Base-by-base conservation (phyloP, 23 tunicate species). In the Styela clava region DNA sequence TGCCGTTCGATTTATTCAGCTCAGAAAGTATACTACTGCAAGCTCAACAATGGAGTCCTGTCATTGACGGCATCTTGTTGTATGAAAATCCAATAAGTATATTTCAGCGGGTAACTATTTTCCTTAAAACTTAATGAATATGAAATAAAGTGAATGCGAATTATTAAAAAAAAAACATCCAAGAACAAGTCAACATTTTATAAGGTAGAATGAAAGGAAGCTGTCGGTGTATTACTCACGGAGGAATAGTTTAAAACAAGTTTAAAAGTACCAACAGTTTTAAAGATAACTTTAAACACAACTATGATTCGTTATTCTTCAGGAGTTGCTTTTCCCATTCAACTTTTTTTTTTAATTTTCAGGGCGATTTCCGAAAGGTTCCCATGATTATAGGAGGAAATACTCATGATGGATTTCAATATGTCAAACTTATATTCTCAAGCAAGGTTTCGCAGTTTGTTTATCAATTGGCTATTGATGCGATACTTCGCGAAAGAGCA, bases 41-140 rank as follows among this genome's bases (percentile, higher is more conserved):
- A 62, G 77, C 79, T 33, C 94, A 88, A 79, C 94, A 88, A 2
- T 88, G 88, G 88, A 36, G 88, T 24, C 94, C 94, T 18, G 88
- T 88, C 18, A 88, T 88, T 71, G 94, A 88, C 67, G 76, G 82
- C 22, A 74, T 69, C 29, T 27, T 88, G 12, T 30, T 88, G 44
- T 69, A 63, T 20, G 84, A 84, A 3, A 79, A 63, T 20, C 94
- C 94, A 9, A 51, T 88, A 27, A 24, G 61, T 16, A 24, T 36
- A 52, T 88, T 88, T 72, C 69, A 36, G 69, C 24, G 37, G 36
- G 94, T 88, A 82, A 73, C n/a, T n/a, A n/a, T n/a, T n/a, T n/a
- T n/a, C n/a, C n/a, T n/a, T n/a, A n/a, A n/a, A n/a, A n/a, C n/a
- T n/a, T n/a, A n/a, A n/a, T n/a, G n/a, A n/a, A n/a, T n/a, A n/a